Base-by-base conservation (phyloP, 2,113 vertebrate species). In the Pseudorasbora parva region DNA sequence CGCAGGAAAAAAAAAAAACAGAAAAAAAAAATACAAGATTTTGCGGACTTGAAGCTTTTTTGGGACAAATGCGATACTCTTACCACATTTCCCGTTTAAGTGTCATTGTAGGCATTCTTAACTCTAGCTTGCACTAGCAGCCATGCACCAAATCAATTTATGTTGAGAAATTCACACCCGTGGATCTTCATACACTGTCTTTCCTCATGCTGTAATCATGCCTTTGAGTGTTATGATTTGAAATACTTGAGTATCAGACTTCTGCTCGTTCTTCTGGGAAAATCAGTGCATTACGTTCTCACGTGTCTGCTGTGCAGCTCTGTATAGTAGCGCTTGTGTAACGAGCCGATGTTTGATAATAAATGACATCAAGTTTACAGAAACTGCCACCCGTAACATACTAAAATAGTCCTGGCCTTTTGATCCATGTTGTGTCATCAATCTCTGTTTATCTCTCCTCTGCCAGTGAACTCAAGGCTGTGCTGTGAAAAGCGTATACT, bases 401-500 rank as follows among this genome's bases (percentile, higher is more conserved):
- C 27, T 78, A 1, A 49, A 57, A 45, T 25, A 81, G 72, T 76
- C 49, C 2, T 56, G 66, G 49, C 51, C 51, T 54, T 54, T 54
- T 8, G 8, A 54, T 54, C 17, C 51, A 54, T 54, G 51, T 21
- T 56, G 47, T 33, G 73, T 41, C 74, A 41, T 69, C 77, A 62
- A 25, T 76, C 57, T 77, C 71, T 49, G 47, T 83, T 59, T 8
- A 51, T 62, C 41, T 80, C 66, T 85, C 47, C 83, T 87, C 49
- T 82, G 49, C 17, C 14, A 64, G 82, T 79, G 85, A 86, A 62
- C 87, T 62, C 74, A 88, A 75, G 84, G 86, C 87, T 92, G 91
- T 94, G 89, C 90, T 93, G 91, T 92, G 88, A 90, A 91, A 88
- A 93, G 89, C 91, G 86, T 88, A 90, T 84, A 68, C 79, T 73